Evolutionary conservation across 2,797 vertebrate genomes (phyloP), one percentile per base, ranked within the genome.

Genomic region (Paratrypauchen microcephalus): DNA sequence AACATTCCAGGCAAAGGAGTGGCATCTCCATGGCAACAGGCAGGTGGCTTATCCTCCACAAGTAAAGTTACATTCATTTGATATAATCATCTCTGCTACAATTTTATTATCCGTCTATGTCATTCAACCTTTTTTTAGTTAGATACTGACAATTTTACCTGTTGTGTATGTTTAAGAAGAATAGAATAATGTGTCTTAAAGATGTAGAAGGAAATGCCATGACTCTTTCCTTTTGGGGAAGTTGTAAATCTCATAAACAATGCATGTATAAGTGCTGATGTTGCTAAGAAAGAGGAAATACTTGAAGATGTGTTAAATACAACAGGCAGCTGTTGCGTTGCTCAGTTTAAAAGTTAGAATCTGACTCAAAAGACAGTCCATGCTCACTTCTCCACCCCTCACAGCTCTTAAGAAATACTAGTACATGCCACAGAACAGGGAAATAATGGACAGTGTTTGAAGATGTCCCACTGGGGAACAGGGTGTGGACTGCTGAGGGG

Each of bases 361-460:
- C n/a, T 23, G 21, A 54, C 9, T 55, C 9, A 4, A 55, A 55
- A 15, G 24, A 26, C 55, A 26, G 55, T 26, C 24, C 55, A 36
- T 2, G 1, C 32, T 36, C 32, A 36, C 8, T 9, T 16, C 5
- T 16, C 55, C 39, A 41, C 39, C 3, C 13, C 13, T 45, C 13
- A 56, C 21, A 2, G 24, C 26, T 28, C 13, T 56, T 24, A 13
- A 24, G 21, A 21, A 3, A 54, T 54, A 54, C 5, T 32, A 32
- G 6, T 32, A 32, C 32, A 32, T 76, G 80, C 60, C 63, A 76
- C 68, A 66, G 47, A 30, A 30, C 18, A 28, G 9, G 71, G 65
- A 74, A 41, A 77, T 73, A 83, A 87, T 77, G 65, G 68, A 74
- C 73, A 32, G 32, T 64, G 48, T 65, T 73, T 77, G 66, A 66